Base-by-base conservation (phyloP, 2,888 invertebrate genomes). In the Tiliacea aurago region DNA sequence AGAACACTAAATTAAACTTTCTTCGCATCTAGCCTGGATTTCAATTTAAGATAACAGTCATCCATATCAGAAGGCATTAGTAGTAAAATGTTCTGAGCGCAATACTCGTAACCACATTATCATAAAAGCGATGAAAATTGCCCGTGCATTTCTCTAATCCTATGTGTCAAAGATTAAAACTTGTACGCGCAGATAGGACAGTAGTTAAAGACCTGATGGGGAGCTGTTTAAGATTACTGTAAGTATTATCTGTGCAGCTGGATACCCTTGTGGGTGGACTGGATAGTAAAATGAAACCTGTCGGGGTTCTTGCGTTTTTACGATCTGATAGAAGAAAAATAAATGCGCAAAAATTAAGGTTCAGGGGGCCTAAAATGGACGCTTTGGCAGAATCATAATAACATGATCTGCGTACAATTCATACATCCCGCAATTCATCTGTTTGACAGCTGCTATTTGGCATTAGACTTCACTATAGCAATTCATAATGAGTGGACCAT, bases 101-200 rank as follows among this genome's bases (percentile, higher is more conserved):
- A 94, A 91, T 93, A 93, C 92, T 92, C 93, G 90, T 92, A 91
- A 91, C 91, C 90, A 84, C 90, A 92, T 91, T 93, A 93, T 92
- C 93, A 92, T 94, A 94, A 90, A 93, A 90, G 90, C 88, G 91
- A 93, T 91, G 92, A 90, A 93, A 93, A 93, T 93, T 93, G 92
- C 91, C 53, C 33, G 84, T 86, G 87, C 92, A 92, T 92, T 93
- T 93, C 91, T 91, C 91, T 93, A 93, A 94, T 93, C 92, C 89
- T 87, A 77, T 77, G 74, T 78, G 80, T 84, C 91, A 92, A 84
- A 93, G 93, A 93, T 72, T 91, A 91, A 86, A 81, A 82, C 76
- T 65, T 23, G 62, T 81, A 80, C 74, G 81, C 67, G 80, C 33
- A 78, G 80, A 81, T 78, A 74, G 51, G 71, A 33, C 51, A 58